Evolutionary conservation across 2,797 vertebrate genomes (phyloP), one percentile per base, ranked within the genome.

Genomic region (Lagocephalus sceleratus): DNA sequence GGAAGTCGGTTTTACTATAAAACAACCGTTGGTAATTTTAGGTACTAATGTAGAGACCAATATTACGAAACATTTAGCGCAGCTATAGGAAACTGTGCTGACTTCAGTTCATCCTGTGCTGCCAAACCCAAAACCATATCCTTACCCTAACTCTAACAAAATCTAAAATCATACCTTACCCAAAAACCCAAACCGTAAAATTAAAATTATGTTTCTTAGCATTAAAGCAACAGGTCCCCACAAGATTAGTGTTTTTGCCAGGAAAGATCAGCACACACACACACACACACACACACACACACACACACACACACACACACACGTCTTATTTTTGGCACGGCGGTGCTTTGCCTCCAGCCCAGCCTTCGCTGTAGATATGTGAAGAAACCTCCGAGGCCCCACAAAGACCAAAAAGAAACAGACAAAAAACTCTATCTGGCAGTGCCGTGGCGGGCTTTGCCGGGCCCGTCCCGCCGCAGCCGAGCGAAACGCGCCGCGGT

Each of bases 381-480:
- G 81, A 87, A 83, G 85, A 90, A 91, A 89, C 92, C 91, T 91
- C 91, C 72, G 6, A 84, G 89, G 90, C 90, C 87, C 88, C 83
- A 87, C 74, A 71, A 84, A 93, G 89, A 84, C 89, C 82, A 90
- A 89, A 90, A 89, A 86, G 87, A 86, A 89, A 87, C 81, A 84
- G 82, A 81, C 82, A 79, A 86, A 90, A 90, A 89, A 88, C 77
- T 82, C 78, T 41, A 87, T 83, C 87, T 84, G 88, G 89, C 85
- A 79, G 59, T 85, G 91, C 88, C 89, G 83, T 84, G 82, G 89
- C 91, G 81, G 88, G 79, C 81, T 90, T 89, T 91, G 89, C 90
- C 89, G 91, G 91, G 84, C 89, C 93, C 91, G 92, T 90, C 91
- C 90, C 83, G 75, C 90, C 84, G 89, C 88, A 90, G 85, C 89